These are phyloP conservation scores for Cyanoramphus novaezelandiae DNA, from an alignment of 2,113 vertebrate genomes.

Conservation along the genomic window DNA sequence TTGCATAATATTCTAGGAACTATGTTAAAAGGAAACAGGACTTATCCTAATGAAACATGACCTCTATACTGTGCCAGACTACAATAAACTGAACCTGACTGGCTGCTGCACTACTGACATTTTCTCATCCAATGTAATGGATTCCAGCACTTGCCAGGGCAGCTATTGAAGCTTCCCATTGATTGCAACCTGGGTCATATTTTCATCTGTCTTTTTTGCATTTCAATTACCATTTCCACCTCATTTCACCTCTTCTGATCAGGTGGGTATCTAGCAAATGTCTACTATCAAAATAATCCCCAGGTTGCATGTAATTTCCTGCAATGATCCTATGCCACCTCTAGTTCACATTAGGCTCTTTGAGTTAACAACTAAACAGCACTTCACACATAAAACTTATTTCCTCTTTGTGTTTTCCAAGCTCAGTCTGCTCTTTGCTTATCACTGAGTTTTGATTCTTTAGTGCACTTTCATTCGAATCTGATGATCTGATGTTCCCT, in stretches of 20 bases:
- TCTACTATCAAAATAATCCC: not conserved
- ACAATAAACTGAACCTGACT: not conserved
- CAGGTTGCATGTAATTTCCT: not conserved
- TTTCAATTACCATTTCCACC: not conserved
- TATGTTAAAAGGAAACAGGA: not conserved
- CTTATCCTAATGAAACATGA: constrained; percentile 11
- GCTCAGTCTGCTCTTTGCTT: not conserved
- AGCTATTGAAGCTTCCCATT: not conserved
- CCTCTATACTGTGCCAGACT: not conserved
- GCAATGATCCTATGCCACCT: not conserved
- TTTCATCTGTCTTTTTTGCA: not conserved
- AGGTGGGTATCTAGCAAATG: not conserved
- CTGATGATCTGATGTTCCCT: not conserved
- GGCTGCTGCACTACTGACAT: not conserved
- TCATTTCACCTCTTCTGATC: not conserved
- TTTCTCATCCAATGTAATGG: not conserved
- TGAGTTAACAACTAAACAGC: not conserved
- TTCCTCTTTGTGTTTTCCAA: not conserved
- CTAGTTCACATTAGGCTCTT: not conserved
- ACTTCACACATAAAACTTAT: not conserved
- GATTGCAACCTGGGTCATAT: not conserved
- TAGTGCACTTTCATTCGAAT: not conserved
- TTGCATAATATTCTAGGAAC: not conserved
- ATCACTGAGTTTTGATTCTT: not conserved
- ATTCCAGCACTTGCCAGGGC: not conserved